A percentile compares a stretch with the other conserved stretches of the same genome.
Conservation (phyloP, 2,888 invertebrate genomes). For the Ecliptopera silaceata region DNA sequence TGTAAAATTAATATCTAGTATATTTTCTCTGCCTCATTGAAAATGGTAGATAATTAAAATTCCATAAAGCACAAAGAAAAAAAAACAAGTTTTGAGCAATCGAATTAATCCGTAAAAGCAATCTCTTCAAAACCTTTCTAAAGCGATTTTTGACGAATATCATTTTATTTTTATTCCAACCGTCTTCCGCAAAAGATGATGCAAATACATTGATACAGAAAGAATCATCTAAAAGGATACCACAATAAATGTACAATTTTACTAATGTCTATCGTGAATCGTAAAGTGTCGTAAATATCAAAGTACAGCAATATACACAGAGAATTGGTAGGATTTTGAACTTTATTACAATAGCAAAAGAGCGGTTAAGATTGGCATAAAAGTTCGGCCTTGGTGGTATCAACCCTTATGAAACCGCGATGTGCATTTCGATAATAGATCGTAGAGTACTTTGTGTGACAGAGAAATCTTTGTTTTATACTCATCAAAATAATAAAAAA, state of each 20-base stretch:
- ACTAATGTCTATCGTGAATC: constrained; percentile 58
- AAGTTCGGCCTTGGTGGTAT: constrained; percentile 47
- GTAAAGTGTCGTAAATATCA: constrained; percentile 58
- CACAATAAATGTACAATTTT: constrained; percentile 57
- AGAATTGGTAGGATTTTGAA: constrained; percentile 6
- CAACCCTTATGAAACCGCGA: constrained; percentile 77
- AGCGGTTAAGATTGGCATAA: constrained; percentile 17
- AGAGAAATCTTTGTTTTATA: constrained; percentile 7
- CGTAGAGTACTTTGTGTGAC: constrained; percentile 47
- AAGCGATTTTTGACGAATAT: too few species aligned
- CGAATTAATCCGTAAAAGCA: too few species aligned
- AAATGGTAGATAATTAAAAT: too few species aligned
- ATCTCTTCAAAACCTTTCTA: too few species aligned
- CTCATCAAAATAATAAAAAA: too few species aligned
- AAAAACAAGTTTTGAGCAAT: too few species aligned
- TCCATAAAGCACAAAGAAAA: too few species aligned
- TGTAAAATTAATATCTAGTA: too few species aligned
- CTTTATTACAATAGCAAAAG: constrained; percentile 31
- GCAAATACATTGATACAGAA: constrained; percentile 10
- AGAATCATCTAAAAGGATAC: constrained; percentile 29
- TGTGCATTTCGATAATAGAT: constrained; percentile 78
- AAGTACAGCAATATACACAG: constrained; percentile 33
- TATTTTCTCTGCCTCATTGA: too few species aligned
- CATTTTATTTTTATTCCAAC: neutral
- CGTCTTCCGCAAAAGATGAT: neutral